Base-by-base conservation (phyloP, 2,113 vertebrate genomes). In the Noctilio leporinus region DNA sequence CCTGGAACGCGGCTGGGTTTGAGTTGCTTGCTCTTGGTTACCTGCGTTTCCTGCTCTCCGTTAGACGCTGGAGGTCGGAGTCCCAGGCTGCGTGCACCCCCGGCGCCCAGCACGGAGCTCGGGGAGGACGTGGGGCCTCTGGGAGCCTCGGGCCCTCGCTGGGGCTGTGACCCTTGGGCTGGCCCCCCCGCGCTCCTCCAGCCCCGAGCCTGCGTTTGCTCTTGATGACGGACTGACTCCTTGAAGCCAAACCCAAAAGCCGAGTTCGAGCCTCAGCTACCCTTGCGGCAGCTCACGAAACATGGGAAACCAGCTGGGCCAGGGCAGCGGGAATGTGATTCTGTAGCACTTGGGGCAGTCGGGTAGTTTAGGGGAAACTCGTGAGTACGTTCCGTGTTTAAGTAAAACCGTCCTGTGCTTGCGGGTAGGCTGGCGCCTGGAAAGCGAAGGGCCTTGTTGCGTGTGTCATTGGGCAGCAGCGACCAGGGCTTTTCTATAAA, bases 51-150 rank as follows among this genome's bases (percentile, higher is more conserved):
- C 45, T 75, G 43, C 73, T 83, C 43, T 62, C 6, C 2, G 9
- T 43, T 10, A 20, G 38, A 22, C 51, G 0, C 4, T 2, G 12
- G 8, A 76, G 26, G 49, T 28, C 64, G 11, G 7, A 59, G 40
- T 57, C 85, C 30, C 2, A 16, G n/a, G 72, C 0, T 5, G 30
- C 24, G 0, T 55, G 22, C 24, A 16, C 16, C 64, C 43, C 4
- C 16, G 2, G 0, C 19, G 4, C 47, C 26, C 30, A 12, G 30
- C 17, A 9, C 28, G 3, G 11, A 51, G 33, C 28, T 67, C 20
- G 43, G 4, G 59, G 47, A 4, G 1, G 72, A 28, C 24, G 3
- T 4, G 16, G 0, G 0, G 16, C 22, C 3, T 10, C 3, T 0
- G 20, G 4, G 43, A 9, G 16, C 28, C 92, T 53, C 40, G 2